phyloP scores from a whole-genome alignment of 2,113 vertebrate species.

The Gnathonemus longibarbis region DNA sequence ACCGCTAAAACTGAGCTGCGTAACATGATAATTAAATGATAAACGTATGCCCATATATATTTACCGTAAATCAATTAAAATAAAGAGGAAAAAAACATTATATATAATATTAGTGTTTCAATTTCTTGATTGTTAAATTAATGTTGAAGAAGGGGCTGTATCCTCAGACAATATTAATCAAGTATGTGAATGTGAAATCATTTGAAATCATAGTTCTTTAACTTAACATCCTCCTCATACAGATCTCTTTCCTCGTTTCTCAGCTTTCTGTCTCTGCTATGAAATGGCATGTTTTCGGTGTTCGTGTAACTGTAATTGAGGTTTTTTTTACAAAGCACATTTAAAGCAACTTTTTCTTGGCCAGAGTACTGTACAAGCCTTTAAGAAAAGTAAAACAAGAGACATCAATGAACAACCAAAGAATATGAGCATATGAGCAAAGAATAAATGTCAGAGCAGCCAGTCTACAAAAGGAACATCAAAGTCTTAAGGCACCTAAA shows the following conservation, averaged over 20 bases:
- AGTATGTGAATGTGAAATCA: not conserved
- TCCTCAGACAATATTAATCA: not conserved
- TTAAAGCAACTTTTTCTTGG: not conserved
- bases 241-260: not conserved
- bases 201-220: not conserved
- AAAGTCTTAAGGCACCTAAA: not conserved
- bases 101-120: not conserved
- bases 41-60: not conserved
- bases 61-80: not conserved
- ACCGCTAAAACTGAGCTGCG: not conserved
- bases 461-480: not conserved
- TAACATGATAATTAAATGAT: not conserved
- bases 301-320: not conserved
- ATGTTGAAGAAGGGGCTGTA: not conserved
- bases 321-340: not conserved
- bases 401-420: not conserved
- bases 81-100: not conserved
- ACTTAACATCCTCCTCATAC: not conserved
- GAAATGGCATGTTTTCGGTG: not conserved
- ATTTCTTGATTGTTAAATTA: not conserved
- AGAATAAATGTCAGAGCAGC: not conserved
- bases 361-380: not conserved
- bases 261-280: not conserved
- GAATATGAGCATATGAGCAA: not conserved
- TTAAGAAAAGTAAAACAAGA: not conserved